These are phyloP conservation scores for Larimichthys polyactis DNA, from an alignment of 2,113 vertebrate genomes.

Conservation along the genomic window DNA sequence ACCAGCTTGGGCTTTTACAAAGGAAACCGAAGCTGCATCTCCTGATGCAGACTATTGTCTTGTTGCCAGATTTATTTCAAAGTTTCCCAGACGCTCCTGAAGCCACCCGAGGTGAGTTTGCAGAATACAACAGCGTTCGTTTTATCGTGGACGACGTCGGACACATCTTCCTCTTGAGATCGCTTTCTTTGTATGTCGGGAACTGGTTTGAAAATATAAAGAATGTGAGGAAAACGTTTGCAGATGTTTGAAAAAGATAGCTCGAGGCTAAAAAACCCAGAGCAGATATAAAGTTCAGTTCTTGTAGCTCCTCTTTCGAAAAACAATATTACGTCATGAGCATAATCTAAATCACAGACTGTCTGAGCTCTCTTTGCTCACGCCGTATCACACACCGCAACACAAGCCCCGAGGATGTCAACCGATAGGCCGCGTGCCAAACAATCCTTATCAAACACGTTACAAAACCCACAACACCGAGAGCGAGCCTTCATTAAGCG, in stretches of 20 bases:
- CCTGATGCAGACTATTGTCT: neutral
- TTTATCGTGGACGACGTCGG: slow-evolving; percentile 4
- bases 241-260: slow-evolving; percentile 32
- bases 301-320: neutral
- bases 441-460: slow-evolving; percentile 41
- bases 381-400: slow-evolving; percentile 20
- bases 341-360: slow-evolving; percentile 9
- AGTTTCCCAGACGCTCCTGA: slow-evolving; percentile 18
- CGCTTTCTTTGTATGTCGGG: neutral
- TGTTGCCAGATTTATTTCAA: neutral
- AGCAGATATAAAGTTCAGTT: slow-evolving; percentile 25
- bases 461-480: slow-evolving; percentile 23
- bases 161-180: neutral
- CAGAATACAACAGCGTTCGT: neutral
- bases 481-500: slow-evolving; percentile 11
- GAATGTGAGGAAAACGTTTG: neutral
- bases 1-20: slow-evolving; percentile 21
- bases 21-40: slow-evolving; percentile 3
- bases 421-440: slow-evolving; percentile 30
- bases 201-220: slow-evolving; percentile 14
- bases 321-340: slow-evolving; percentile 12
- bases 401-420: slow-evolving; percentile 26
- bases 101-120: slow-evolving; percentile 2
- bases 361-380: neutral
- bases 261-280: slow-evolving; percentile 3